phyloP scores from a whole-genome alignment of 2,797 vertebrate genomes.

The Malurus splendens region DNA sequence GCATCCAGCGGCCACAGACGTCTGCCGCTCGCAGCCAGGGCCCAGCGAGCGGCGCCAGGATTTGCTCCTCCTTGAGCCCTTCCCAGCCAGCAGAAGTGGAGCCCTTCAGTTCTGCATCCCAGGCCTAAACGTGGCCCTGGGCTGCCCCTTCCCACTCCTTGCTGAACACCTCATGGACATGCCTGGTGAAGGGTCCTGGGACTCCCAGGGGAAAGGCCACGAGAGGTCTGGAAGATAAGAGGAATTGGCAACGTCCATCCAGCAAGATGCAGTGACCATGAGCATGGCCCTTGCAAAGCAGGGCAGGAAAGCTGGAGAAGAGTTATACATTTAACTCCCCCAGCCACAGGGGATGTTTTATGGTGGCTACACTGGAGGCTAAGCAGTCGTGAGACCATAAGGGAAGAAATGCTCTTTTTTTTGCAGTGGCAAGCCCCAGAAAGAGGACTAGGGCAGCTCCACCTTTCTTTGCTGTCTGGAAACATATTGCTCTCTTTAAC shows the following conservation, averaged over 20 bases:
- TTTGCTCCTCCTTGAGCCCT: background rate
- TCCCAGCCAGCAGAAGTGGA: background rate
- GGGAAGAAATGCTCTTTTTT: background rate
- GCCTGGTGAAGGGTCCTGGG: background rate
- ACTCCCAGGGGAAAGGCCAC: background rate
- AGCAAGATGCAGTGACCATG: background rate
- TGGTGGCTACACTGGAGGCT: background rate
- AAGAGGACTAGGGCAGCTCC: background rate
- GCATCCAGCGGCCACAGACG: slow-evolving; percentile 52
- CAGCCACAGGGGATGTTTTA: background rate
- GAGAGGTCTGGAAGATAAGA: rapidly evolving
- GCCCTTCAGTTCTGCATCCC: background rate
- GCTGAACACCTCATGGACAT: rapidly evolving
- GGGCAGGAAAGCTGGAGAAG: background rate
- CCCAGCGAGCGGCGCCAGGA: background rate
- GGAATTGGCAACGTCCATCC: background rate
- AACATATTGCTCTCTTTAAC: background rate
- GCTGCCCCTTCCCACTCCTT: background rate
- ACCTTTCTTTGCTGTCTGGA: background rate
- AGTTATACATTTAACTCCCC: background rate
- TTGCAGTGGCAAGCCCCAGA: background rate
- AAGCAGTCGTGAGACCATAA: rapidly evolving
- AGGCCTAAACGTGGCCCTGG: background rate
- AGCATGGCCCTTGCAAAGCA: background rate
- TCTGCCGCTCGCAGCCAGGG: background rate